Evolutionary conservation across 2,113 vertebrate species (phyloP).

Genomic region (Erinaceus europaeus): DNA sequence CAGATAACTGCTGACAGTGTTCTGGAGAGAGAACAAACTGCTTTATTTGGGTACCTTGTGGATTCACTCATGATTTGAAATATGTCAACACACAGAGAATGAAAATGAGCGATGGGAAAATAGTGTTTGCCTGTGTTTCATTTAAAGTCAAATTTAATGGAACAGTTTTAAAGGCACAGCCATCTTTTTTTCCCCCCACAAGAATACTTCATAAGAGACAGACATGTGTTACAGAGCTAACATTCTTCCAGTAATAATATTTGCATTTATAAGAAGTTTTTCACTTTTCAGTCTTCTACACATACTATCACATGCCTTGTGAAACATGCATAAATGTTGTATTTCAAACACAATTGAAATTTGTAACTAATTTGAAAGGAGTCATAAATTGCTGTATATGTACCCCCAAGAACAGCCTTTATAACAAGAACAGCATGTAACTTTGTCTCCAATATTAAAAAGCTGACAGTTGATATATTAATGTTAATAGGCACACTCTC

Average conservation of each 20-base stretch:
- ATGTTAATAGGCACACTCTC: background rate
- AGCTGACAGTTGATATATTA: conserved; percentile 38
- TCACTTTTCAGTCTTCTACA: conserved; percentile 31
- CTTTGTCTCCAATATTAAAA: background rate
- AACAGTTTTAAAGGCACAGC: background rate
- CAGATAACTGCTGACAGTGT: background rate
- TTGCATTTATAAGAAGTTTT: conserved; percentile 15
- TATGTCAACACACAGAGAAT: background rate
- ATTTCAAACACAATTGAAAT: conserved; percentile 37
- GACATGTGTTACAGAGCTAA: background rate
- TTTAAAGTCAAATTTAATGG: background rate
- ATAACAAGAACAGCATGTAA: conserved; percentile 4
- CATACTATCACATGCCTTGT: background rate
- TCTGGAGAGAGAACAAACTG: background rate
- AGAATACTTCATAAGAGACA: background rate
- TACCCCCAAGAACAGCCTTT: background rate
- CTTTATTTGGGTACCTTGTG: background rate
- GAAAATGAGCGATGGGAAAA: background rate
- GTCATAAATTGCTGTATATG: background rate
- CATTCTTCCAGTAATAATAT: background rate
- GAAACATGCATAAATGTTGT: background rate
- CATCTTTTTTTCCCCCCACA: conserved; percentile 6
- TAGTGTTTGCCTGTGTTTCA: background rate
- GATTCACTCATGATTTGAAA: background rate
- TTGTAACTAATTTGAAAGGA: conserved; percentile 5